A percentile compares a stretch with the other conserved stretches of the same genome.
phyloP scores from a whole-genome alignment of 2,797 vertebrate species.

The Gymnodraco acuticeps region DNA sequence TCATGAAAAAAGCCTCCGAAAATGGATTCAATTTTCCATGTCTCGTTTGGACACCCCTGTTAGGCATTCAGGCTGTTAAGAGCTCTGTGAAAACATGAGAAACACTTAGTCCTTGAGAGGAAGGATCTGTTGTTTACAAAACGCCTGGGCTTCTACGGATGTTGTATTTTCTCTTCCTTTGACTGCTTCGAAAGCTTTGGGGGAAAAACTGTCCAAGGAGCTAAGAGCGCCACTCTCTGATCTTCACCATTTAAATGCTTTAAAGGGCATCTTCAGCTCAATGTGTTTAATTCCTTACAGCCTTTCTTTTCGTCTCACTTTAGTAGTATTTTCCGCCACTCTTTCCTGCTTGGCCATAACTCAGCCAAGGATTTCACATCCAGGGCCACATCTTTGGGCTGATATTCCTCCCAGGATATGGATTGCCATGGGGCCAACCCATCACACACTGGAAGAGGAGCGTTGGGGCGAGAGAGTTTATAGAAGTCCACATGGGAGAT shows the following conservation, averaged over 20 bases:
- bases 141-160: conserved; percentile 65
- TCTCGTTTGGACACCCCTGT: conserved; percentile 52
- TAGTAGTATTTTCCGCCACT: conserved; percentile 15
- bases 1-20: conserved; percentile 43
- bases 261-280: conserved; percentile 56
- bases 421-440: conserved; percentile 55
- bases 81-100: conserved; percentile 69
- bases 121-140: conserved; percentile 71
- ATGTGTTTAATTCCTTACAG: conserved; percentile 60
- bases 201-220: conserved; percentile 29
- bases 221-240: conserved; percentile 55
- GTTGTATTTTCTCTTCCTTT: conserved; percentile 30
- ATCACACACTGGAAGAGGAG: conserved; percentile 47
- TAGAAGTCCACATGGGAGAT: conserved; percentile 53
- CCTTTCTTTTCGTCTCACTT: conserved; percentile 51
- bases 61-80: conserved; percentile 69
- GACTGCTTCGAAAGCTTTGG: conserved; percentile 58
- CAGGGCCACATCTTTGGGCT: conserved; percentile 49
- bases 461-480: conserved; percentile 55
- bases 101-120: conserved; percentile 69
- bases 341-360: conserved; percentile 22
- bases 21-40: conserved; percentile 43
- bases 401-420: conserved; percentile 42
- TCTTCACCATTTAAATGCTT: conserved; percentile 64
- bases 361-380: conserved; percentile 50